Percentiles rank a stretch among this genome's conserved stretches.
Conservation (phyloP, 2,888 invertebrate genomes). For the Ormyrus labotus region DNA sequence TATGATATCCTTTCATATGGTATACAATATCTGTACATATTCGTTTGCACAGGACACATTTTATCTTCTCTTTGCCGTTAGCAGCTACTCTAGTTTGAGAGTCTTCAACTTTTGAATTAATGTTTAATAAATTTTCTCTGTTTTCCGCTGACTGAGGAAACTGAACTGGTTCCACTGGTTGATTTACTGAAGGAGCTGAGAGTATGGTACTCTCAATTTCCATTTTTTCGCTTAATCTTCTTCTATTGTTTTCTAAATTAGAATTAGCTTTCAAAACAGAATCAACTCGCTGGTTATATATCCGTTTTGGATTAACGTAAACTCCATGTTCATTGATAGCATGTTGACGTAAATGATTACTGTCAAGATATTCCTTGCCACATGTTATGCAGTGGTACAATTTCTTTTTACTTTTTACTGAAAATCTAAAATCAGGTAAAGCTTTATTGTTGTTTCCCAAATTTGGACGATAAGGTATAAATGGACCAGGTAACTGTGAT, state of each 20-base stretch:
- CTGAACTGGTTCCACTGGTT: constrained; percentile 18
- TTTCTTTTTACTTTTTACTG: constrained; percentile 64
- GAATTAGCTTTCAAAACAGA: not conserved
- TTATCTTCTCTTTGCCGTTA: constrained; percentile 51
- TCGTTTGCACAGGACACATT: constrained; percentile 67
- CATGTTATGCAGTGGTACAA: constrained; percentile 68
- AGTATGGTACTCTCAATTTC: constrained; percentile 23
- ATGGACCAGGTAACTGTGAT: constrained; percentile 25
- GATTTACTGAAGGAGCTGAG: not conserved
- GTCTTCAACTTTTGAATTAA: constrained; percentile 29
- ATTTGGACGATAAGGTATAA: constrained; percentile 63
- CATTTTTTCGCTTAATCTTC: constrained; percentile 10
- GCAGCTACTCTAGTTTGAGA: not conserved
- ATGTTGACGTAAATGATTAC: constrained; percentile 62
- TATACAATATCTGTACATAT: constrained; percentile 62
- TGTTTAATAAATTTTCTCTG: not conserved
- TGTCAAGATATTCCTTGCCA: constrained; percentile 64
- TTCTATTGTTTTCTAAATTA: constrained; percentile 12
- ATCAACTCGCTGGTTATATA: constrained; percentile 24
- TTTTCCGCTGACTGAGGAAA: not conserved
- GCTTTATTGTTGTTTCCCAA: constrained; percentile 62
- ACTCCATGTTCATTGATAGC: constrained; percentile 65
- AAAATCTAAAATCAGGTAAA: constrained; percentile 67
- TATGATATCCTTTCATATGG: constrained; percentile 70
- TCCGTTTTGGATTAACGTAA: constrained; percentile 50